Evolutionary conservation across 92 coral and sea anemone species (phyloP).

Genomic region (Epizoanthus fatuus): DNA sequence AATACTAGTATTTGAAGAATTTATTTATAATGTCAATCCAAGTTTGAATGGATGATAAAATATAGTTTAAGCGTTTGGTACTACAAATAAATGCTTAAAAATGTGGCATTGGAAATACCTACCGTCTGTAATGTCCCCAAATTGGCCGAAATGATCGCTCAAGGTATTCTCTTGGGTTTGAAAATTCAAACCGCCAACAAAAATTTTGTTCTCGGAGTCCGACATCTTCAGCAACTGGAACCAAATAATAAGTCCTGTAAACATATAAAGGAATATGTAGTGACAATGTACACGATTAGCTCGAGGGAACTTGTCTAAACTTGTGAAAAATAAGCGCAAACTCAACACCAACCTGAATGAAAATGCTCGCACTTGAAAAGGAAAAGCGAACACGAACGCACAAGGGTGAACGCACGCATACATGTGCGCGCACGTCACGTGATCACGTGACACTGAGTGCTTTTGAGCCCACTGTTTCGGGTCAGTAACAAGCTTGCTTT

Average conservation of each 20-base stretch:
- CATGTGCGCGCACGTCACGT: background rate
- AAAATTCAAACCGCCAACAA: background rate
- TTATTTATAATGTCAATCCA: too few species aligned
- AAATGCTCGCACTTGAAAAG: too few species aligned
- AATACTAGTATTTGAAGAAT: too few species aligned
- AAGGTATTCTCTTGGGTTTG: background rate
- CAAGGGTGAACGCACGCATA: too few species aligned
- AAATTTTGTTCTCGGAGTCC: background rate
- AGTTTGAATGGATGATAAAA: too few species aligned
- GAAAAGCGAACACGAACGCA: too few species aligned
- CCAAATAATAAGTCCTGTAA: background rate
- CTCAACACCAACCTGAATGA: too few species aligned
- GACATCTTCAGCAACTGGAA: background rate
- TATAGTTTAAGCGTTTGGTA: too few species aligned
- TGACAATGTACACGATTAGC: too few species aligned
- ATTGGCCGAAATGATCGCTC: background rate
- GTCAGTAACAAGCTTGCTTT: background rate
- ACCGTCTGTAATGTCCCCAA: background rate
- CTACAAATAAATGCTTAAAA: background rate
- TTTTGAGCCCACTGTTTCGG: background rate
- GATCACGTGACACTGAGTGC: background rate
- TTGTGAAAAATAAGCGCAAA: too few species aligned
- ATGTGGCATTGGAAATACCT: background rate
- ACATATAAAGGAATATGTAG: background rate
- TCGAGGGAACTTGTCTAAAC: too few species aligned